Evolutionary conservation across 2,113 vertebrate genomes (phyloP), one percentile per base, ranked within the genome.

Genomic region (Megalops atlanticus): DNA sequence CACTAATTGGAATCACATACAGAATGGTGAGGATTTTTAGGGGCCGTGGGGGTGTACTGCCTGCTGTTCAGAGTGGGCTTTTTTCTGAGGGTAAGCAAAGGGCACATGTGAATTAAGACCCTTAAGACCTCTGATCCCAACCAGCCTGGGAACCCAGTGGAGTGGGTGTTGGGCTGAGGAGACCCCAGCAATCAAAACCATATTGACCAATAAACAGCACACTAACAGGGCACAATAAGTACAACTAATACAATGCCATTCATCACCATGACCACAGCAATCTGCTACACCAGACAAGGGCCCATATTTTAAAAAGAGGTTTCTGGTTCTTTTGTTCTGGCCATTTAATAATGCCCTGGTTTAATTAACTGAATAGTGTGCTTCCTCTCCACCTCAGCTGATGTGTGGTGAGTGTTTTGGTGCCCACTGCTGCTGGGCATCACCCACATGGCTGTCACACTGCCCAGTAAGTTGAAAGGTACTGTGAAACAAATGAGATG

Each of bases 71-170:
- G 24, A 58, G n/a, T n/a, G 58, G 31, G 58, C 24, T 11, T n/a
- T 24, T 7, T 11, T 24, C 58, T 8, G 58, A 64, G 58, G 58
- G 58, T 27, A 64, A 64, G 31, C 18, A 16, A 24, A 54, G 24
- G 58, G 58, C 24, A n/a, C 58, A 64, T 64, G 58, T 27, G 58
- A 64, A 64, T 64, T 24, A 64, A 64, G 58, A 64, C 58, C 58
- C 27, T 64, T 64, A 64, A 64, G 58, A 58, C 52, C 52, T 58
- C 52, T 58, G 52, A 58, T 58, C n/a, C n/a, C 21, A 58, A 64
- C n/a, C 31, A n/a, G 5, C 58, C 58, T 64, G 58, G 58, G 58
- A 64, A 64, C 58, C 7, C 10, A 24, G 18, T 54, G 49, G 49
- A 21, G 49, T 3, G 49, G 49, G 49, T 54, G 49, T 54, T 54